phyloP scores from a whole-genome alignment of 2,888 invertebrate species.

The Noctua janthe region DNA sequence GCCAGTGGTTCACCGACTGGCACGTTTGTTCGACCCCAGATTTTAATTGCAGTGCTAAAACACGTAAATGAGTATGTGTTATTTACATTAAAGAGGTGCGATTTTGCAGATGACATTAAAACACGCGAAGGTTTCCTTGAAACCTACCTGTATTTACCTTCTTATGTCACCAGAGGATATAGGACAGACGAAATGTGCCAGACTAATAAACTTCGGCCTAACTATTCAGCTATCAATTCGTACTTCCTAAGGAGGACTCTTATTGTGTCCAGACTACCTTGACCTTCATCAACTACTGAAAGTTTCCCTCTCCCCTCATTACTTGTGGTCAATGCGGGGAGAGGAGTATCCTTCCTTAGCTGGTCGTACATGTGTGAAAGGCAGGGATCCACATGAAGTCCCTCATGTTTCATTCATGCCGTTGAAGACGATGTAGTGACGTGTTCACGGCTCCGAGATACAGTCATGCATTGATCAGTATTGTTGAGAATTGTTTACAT shows the following conservation, averaged over 20 bases:
- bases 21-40: conserved; percentile 43
- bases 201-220: conserved; percentile 76
- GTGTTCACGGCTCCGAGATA: conserved; percentile 77
- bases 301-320: conserved; percentile 28
- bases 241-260: conserved; percentile 69
- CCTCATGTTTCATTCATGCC: conserved; percentile 85
- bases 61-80: conserved; percentile 13
- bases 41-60: conserved; percentile 48
- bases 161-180: conserved; percentile 18
- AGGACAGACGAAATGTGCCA: conserved; percentile 47
- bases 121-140: conserved; percentile 16
- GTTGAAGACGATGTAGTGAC: conserved; percentile 81
- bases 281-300: conserved; percentile 52
- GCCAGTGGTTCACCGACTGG: conserved; percentile 26
- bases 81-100: conserved; percentile 35
- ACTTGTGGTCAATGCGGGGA: conserved; percentile 44
- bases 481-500: conserved; percentile 71
- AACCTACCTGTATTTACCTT: conserved; percentile 24
- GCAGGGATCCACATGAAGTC: conserved; percentile 76
- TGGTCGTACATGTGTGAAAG: conserved; percentile 77
- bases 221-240: conserved; percentile 73
- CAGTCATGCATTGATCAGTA: conserved; percentile 82
- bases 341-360: conserved; percentile 60
- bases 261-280: conserved; percentile 69
- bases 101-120: conserved; percentile 19